These are phyloP conservation scores for Opisthograptis luteolata DNA, from an alignment of 2,888 invertebrate species.

Conservation along the genomic window DNA sequence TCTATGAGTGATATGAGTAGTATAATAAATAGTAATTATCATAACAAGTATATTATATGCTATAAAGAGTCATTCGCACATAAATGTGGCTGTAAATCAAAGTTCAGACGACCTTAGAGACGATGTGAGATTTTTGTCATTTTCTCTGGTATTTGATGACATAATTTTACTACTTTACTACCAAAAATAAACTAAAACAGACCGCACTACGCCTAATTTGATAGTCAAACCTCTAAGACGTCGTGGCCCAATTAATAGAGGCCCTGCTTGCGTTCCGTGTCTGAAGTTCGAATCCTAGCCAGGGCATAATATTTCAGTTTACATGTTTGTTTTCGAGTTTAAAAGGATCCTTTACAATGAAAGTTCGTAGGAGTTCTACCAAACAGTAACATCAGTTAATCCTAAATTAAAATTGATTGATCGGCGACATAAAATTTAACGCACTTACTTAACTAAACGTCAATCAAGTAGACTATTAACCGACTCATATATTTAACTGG, in stretches of 20 bases:
- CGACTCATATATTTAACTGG: slow-evolving; percentile 51
- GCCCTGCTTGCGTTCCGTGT: too few relatives aligned
- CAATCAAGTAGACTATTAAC: slow-evolving; percentile 61
- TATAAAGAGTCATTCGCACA: slow-evolving; percentile 52
- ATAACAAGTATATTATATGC: slow-evolving; percentile 47
- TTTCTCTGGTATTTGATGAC: slow-evolving; percentile 28
- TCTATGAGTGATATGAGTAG: slow-evolving; percentile 43
- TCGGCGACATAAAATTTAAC: slow-evolving; percentile 76
- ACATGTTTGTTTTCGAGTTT: too few relatives aligned
- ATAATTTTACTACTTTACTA: slow-evolving; percentile 30
- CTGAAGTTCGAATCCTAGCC: too few relatives aligned
- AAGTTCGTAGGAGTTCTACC: background rate
- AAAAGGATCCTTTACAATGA: too few relatives aligned
- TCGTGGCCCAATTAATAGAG: too few relatives aligned
- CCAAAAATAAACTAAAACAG: too few relatives aligned
- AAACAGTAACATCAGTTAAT: slow-evolving; percentile 34
- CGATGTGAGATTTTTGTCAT: slow-evolving; percentile 37
- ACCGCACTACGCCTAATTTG: too few relatives aligned
- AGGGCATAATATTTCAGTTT: too few relatives aligned
- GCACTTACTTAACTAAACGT: slow-evolving; percentile 61
- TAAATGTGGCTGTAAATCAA: slow-evolving; percentile 44
- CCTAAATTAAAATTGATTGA: slow-evolving; percentile 77
- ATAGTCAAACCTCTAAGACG: too few relatives aligned
- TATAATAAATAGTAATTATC: slow-evolving; percentile 50
- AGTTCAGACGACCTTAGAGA: slow-evolving; percentile 23